Base-by-base conservation (phyloP, 2,113 vertebrate genomes). In the Bufo bufo region DNA sequence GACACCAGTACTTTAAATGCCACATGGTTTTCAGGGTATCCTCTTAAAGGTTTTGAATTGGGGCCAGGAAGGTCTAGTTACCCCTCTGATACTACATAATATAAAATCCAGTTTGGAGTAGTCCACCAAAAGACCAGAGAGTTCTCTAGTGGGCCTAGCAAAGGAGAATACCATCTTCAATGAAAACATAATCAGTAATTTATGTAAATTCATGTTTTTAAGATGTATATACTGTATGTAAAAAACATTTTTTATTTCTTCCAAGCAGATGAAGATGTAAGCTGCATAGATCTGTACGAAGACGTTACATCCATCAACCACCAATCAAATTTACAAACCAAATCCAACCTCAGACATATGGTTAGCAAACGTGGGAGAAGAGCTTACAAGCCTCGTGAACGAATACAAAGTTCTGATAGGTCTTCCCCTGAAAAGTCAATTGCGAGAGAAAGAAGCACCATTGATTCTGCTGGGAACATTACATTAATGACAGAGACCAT, bases 201-300 rank as follows among this genome's bases (percentile, higher is more conserved):
- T 61, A 3, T 61, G 6, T 61, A 3, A 61, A 61, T 61, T 61
- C 12, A 4, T 61, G 58, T 58, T 58, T 7, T 58, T 58, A 12
- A 11, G 12, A 13, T 10, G 56, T 63, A 19, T 63, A 13, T 19
- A 77, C n/a, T 71, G 43, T 49, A 7, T 74, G 16, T 77, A 6
- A 49, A 74, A 47, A 43, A 74, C 43, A 47, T 74, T 45, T 1
- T 16, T 74, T 74, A 0, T 87, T 87, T 82, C 54, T 61, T 4
- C 80, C 82, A 14, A 63, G 45, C 79, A 88, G 80, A 72, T 65
- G 86, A 88, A 83, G 86, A 83, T 19, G 56, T 61, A n/a, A 50
- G 17, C 56, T 72, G 61, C 8, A 65, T 20, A 10, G 74, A 72
- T 14, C 45, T 88, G 2, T 83, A 65, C 45, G 80, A 88, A 88